These are phyloP conservation scores for Aradophagus sp. DNA, from an alignment of 1,140 invertebrate species.

Conservation along the genomic window DNA sequence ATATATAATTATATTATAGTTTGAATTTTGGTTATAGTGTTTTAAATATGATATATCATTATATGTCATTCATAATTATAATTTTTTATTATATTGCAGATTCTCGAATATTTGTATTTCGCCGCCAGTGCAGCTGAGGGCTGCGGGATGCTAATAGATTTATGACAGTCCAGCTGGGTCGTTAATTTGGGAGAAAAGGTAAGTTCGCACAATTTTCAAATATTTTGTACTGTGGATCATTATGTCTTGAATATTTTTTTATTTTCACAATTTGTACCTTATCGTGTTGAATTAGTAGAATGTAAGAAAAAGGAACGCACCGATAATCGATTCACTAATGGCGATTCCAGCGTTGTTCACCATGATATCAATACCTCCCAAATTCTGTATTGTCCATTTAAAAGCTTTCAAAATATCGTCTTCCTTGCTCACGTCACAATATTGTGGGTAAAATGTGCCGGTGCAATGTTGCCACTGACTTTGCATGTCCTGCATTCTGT, in stretches of 20 bases:
- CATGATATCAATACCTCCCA: constrained; percentile 79
- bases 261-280: not conserved
- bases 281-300: constrained; percentile 15
- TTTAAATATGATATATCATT: too few relatives aligned
- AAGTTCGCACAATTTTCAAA: not conserved
- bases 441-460: constrained; percentile 59
- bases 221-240: not conserved
- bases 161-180: too few relatives aligned
- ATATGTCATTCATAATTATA: too few relatives aligned
- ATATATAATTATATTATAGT: too few relatives aligned
- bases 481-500: constrained; percentile 66
- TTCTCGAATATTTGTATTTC: too few relatives aligned
- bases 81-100: too few relatives aligned
- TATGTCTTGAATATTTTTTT: constrained; percentile 1
- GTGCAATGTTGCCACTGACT: constrained; percentile 20
- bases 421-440: constrained; percentile 81
- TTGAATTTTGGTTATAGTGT: too few relatives aligned
- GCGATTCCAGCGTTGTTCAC: constrained; percentile 84
- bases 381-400: constrained; percentile 74
- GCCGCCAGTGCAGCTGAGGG: too few relatives aligned
- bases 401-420: constrained; percentile 79
- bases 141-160: too few relatives aligned
- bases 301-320: constrained; percentile 34
- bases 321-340: constrained; percentile 14
- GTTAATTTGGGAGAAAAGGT: too few relatives aligned